phyloP scores from a whole-genome alignment of 2,797 vertebrate species.

The Falco biarmicus region DNA sequence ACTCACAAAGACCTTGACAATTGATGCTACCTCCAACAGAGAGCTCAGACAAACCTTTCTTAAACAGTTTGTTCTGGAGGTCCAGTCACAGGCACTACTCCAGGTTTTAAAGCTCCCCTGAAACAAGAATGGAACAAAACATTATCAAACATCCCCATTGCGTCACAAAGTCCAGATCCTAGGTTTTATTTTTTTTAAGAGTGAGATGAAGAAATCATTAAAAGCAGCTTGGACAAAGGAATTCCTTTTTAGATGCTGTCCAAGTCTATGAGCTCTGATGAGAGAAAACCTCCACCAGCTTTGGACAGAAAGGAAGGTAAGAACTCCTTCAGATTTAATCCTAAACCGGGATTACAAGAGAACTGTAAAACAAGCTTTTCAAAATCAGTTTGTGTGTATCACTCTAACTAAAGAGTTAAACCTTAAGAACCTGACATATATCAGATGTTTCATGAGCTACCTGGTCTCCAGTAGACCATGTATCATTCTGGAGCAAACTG shows the following conservation, averaged over 20 bases:
- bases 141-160: not conserved
- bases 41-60: not conserved
- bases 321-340: not conserved
- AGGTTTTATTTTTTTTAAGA: not conserved
- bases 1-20: not conserved
- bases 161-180: not conserved
- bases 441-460: not conserved
- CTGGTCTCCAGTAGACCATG: not conserved
- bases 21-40: not conserved
- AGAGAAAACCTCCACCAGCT: not conserved
- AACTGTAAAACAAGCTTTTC: not conserved
- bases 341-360: not conserved
- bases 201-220: not conserved
- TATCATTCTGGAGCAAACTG: not conserved
- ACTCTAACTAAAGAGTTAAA: not conserved
- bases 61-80: not conserved
- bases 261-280: not conserved
- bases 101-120: not conserved
- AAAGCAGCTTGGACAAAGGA: not conserved
- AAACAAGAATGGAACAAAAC: not conserved
- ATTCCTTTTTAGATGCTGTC: not conserved
- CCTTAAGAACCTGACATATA: not conserved
- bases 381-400: not conserved
- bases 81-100: not conserved
- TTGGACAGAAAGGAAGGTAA: not conserved